Evolutionary conservation across 2,113 vertebrate species (phyloP), one percentile per base, ranked within the genome.

Genomic region (Piliocolobus tephrosceles): DNA sequence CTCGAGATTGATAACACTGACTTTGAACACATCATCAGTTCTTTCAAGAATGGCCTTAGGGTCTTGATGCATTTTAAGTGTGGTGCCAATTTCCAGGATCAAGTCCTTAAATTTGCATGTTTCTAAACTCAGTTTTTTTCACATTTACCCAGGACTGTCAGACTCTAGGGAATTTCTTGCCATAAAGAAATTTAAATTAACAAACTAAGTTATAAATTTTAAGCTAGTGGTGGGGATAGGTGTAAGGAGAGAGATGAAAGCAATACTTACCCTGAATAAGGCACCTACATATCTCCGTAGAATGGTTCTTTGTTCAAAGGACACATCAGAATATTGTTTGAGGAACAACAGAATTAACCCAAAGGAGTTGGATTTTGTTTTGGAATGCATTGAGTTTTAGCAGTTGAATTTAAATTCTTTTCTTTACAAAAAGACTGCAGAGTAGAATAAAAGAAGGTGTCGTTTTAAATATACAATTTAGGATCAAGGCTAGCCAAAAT

Each of bases 51-150:
- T 93, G 64, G 43, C 82, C 78, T 93, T 80, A 91, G 76, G 87
- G 81, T 47, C 35, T 61, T 84, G 47, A 66, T 91, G 23, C n/a
- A 96, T 95, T 96, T 95, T 88, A 91, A 88, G n/a, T 95, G 64
- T 40, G 30, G 93, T 90, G 61, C 38, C 6, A 94, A 58, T 50
- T 78, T 78, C 12, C 50, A 82, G 57, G 30, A 85, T 95, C 73
- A 76, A 82, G 76, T 79, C 40, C 16, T 92, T 87, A 45, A 8
- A 84, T 88, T 93, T 84, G 18, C 35, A 83, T 92, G 27, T 80
- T 97, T 91, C 70, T 84, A 88, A 95, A 68, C 57, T 93, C 1
- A 30, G 43, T 50, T 83, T 76, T 76, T 86, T 45, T 14, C 14
- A 50, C 70, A 93, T 83, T 95, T 91, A 32, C 35, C 35, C 68